Evolutionary conservation across 2,888 invertebrate species (phyloP), one percentile per base, ranked within the genome.

Genomic region (Romanomermis culicivorax): DNA sequence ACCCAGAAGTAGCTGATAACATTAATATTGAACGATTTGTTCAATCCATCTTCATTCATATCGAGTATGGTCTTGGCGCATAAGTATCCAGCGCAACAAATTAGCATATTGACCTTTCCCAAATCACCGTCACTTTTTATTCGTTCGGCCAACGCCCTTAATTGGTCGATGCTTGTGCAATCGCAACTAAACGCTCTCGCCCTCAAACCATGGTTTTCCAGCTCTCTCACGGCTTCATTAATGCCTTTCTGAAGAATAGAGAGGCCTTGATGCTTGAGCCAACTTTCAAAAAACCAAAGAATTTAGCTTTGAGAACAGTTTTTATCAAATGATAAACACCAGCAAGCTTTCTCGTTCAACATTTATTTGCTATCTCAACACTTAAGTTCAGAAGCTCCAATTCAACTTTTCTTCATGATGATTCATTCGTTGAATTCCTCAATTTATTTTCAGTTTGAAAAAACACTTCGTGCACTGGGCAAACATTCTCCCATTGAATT

Each of bases 31-130:
- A 63, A 54, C 29, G 65, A 64, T 14, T 57, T 55, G 55, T 63
- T 59, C 14, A 66, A 51, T 24, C 62, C 56, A 4, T 63, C 59
- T 24, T 58, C 57, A 25, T 60, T 60, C 52, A 67, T 56, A 29
- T 66, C 63, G 57, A 64, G 60, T 26, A 64, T 61, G 26, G 60
- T 60, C n/a, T 60, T 62, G 52, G 65, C 64, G 14, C 61, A 61
- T 4, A 65, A 56, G 14, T 65, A 61, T 23, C 64, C 66, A 4
- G 66, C 66, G 56, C 64, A 65, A 57, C 64, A 65, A 29, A 66
- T 55, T 2, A 66, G 62, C 42, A 66, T 64, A 51, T 64, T 59
- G 4, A 63, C 62, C 14, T 56, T 53, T 1, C 64, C 65, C 65
- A 49, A 49, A 14, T 29, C 29, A 7, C 4, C 4, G 20, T 49